Base-by-base conservation (phyloP, 2,888 invertebrate species). In the Catonia carolina region DNA sequence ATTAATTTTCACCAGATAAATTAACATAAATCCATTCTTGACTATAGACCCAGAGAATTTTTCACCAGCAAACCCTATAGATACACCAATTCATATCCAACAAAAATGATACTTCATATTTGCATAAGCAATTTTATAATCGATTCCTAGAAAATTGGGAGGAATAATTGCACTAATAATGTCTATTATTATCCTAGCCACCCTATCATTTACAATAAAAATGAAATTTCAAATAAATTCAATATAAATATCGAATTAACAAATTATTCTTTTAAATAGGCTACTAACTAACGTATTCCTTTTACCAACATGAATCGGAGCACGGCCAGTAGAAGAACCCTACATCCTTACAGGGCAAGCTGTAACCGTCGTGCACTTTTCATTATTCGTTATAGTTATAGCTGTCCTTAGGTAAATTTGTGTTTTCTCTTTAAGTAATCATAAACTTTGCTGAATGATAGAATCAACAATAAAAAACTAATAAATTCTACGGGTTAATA, bases 31-130 rank as follows among this genome's bases (percentile, higher is more conserved):
- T 27, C 27, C 27, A 27, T 27, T 27, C 8, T 6, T 27, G 4
- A 27, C 27, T 69, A 77, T 79, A 64, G 85, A 86, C 23, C 82
- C 84, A 0, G 86, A 86, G 75, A 88, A 86, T 74, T 88, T 85
- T 74, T 82, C 78, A 17, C 80, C 80, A 0, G 85, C 84, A 3
- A 84, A 85, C 63, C 78, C 83, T 0, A 67, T 85, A 75, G 76
- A 82, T 14, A 86, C 86, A 0, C 86, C 87, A 0, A 70, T 78
- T 6, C 87, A 87, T 69, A 88, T 88, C 75, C 84, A 88, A 79
- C 87, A 86, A 45, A 88, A 89, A 80, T 89, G 86, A 82, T 89
- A 89, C 71, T 89, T 88, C 67, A 71, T 89, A 76, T 88, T 87
- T 77, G 86, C 87, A 12, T 88, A 88, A 72, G 84, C 86, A 15